A percentile compares a stretch with the other conserved stretches of the same genome.
These are phyloP conservation scores for Ciconia maguari DNA, from an alignment of 2,113 vertebrate species.

Conservation along the genomic window DNA sequence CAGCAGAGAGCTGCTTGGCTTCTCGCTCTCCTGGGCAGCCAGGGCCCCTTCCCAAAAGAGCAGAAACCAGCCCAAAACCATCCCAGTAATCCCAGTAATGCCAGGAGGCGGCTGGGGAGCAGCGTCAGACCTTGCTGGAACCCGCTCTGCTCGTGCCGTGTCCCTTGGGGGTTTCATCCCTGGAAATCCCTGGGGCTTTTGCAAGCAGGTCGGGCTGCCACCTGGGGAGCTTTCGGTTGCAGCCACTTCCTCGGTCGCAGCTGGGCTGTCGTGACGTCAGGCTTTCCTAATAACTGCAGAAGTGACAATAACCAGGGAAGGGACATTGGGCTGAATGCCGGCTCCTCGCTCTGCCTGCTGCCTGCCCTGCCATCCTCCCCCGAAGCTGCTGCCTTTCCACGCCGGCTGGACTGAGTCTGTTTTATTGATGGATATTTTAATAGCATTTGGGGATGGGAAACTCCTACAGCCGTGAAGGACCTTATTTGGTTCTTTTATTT, in stretches of 20 bases:
- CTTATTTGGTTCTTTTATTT: slow-evolving; percentile 42
- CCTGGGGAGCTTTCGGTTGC: neutral
- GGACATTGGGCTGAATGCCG: rapidly evolving
- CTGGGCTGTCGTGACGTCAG: neutral
- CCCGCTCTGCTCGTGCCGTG: rapidly evolving
- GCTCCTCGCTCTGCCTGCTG: neutral
- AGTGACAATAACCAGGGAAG: neutral
- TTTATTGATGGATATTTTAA: neutral
- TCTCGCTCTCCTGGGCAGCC: neutral
- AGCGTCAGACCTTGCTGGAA: neutral
- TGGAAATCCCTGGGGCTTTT: neutral
- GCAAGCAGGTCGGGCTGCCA: neutral
- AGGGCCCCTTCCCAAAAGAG: neutral
- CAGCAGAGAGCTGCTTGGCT: slow-evolving; percentile 6
- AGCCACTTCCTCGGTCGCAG: neutral
- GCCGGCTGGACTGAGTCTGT: neutral
- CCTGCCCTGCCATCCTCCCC: neutral
- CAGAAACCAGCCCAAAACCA: neutral
- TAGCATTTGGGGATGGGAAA: neutral
- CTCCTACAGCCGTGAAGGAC: neutral
- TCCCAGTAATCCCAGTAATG: neutral
- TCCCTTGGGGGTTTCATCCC: neutral
- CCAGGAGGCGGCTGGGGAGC: neutral
- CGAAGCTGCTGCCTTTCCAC: rapidly evolving
- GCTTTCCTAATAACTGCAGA: neutral